phyloP scores from a whole-genome alignment of 1,140 invertebrate species.

The Drosophila ogumai region DNA sequence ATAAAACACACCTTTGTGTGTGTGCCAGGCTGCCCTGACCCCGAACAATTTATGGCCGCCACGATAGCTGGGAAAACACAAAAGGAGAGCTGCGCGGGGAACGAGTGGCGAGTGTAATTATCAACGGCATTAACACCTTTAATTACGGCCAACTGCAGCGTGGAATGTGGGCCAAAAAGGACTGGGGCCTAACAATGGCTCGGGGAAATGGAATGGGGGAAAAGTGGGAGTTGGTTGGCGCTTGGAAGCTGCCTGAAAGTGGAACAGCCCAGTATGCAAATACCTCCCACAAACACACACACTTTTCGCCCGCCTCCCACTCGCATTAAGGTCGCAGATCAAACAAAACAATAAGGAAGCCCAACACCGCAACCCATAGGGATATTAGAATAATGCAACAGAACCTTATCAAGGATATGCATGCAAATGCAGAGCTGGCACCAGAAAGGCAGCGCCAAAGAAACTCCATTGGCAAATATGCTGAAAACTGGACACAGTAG shows the following conservation, averaged over 20 bases:
- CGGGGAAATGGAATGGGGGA: neutral
- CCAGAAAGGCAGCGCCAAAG: slow-evolving; percentile 31
- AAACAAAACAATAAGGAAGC: slow-evolving; percentile 58
- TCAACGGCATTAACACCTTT: slow-evolving; percentile 79
- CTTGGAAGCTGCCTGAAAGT: slow-evolving; percentile 20
- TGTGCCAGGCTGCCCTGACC: slow-evolving; percentile 39
- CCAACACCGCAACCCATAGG: slow-evolving; percentile 20
- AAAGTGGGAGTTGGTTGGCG: neutral
- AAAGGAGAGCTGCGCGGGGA: slow-evolving; percentile 2
- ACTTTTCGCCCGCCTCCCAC: slow-evolving; percentile 1
- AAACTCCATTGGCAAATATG: slow-evolving; percentile 69
- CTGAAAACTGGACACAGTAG: slow-evolving; percentile 41
- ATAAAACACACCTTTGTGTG: slow-evolving; percentile 59
- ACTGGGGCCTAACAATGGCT: slow-evolving; percentile 1
- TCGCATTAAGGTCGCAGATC: slow-evolving; percentile 62
- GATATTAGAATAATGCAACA: slow-evolving; percentile 78
- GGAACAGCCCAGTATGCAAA: slow-evolving; percentile 44
- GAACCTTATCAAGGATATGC: slow-evolving; percentile 57
- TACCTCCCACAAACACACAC: slow-evolving; percentile 19
- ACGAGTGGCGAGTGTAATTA: slow-evolving; percentile 63
- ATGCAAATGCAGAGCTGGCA: slow-evolving; percentile 50
- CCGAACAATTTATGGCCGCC: slow-evolving; percentile 67
- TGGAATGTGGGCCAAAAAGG: slow-evolving; percentile 67
- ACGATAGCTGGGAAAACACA: slow-evolving; percentile 51
- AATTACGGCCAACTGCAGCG: slow-evolving; percentile 62